Evolutionary conservation across 2,797 vertebrate genomes (phyloP).

Genomic region (Ctenopoma kingsleyae): DNA sequence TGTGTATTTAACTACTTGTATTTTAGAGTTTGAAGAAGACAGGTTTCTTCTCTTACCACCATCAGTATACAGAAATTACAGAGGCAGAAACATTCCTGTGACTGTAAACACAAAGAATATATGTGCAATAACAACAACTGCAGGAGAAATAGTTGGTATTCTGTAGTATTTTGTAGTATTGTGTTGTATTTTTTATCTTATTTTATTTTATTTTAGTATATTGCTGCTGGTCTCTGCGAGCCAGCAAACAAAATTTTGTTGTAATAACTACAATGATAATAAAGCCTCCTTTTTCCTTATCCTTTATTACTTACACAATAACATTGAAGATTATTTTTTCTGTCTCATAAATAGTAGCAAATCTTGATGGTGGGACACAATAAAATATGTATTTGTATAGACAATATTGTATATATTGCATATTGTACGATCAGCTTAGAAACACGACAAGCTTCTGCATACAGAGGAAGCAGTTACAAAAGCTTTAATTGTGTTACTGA

Average conservation of each 20-base stretch:
- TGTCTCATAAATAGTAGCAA: slow-evolving; percentile 14
- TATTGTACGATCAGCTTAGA: neutral
- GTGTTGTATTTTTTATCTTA: no score
- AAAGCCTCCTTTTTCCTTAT: no score
- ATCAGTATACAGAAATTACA: neutral
- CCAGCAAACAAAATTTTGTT: no score
- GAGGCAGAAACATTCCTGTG: neutral
- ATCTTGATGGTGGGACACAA: slow-evolving; percentile 21
- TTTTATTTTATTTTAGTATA: no score
- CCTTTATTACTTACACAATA: neutral
- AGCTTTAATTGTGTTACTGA: slow-evolving; percentile 25
- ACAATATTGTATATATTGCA: no score
- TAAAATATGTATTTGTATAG: neutral
- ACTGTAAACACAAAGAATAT: no score
- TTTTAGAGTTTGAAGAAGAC: neutral
- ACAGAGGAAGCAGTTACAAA: slow-evolving; percentile 31
- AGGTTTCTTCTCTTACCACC: neutral
- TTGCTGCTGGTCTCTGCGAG: no score
- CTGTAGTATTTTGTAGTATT: no score
- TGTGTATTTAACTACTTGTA: slow-evolving; percentile 16
- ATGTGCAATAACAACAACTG: no score
- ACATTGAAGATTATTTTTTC: slow-evolving; percentile 9
- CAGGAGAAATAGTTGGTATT: no score
- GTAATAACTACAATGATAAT: no score
- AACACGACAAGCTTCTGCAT: slow-evolving; percentile 7